Conservation (phyloP, 2,797 vertebrate species). For the Mormyrops boulengeri region DNA sequence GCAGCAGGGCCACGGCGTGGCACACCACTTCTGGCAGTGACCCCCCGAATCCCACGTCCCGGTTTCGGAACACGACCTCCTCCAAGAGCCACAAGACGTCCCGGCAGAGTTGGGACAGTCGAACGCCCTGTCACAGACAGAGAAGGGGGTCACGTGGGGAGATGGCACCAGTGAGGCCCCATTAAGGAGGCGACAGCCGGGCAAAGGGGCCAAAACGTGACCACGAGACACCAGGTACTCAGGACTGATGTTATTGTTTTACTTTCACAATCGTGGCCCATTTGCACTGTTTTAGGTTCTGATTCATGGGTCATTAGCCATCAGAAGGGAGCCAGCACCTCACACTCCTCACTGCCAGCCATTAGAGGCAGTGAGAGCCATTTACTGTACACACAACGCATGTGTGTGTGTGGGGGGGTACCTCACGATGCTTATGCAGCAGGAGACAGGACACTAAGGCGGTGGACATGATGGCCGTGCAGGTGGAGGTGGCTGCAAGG, state of each 20-base stretch:
- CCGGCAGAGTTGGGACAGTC: conserved; percentile 61
- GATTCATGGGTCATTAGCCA: conserved; percentile 3
- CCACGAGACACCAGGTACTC: neutral
- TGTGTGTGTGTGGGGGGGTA: conserved; percentile 33
- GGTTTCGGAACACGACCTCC: conserved; percentile 73
- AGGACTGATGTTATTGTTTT: neutral
- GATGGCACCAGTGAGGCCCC: neutral
- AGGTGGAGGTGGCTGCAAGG: conserved; percentile 60
- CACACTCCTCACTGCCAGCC: neutral
- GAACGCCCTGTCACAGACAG: conserved; percentile 58
- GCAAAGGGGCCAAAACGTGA: neutral
- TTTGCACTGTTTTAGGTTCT: neutral
- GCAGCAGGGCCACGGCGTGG: conserved; percentile 65
- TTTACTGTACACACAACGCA: neutral
- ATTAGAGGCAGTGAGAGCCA: neutral
- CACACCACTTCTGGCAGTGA: conserved; percentile 58
- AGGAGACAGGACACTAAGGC: conserved; percentile 70
- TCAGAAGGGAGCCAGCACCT: neutral
- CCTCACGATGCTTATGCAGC: conserved; percentile 71
- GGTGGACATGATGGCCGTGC: conserved; percentile 72
- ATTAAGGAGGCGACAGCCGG: neutral
- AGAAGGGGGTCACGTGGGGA: neutral
- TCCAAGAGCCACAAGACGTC: conserved; percentile 77
- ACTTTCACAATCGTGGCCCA: neutral
- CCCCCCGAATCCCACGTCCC: conserved; percentile 76